These are phyloP conservation scores for Talpa occidentalis DNA, from an alignment of 2,113 vertebrate genomes.

Conservation along the genomic window DNA sequence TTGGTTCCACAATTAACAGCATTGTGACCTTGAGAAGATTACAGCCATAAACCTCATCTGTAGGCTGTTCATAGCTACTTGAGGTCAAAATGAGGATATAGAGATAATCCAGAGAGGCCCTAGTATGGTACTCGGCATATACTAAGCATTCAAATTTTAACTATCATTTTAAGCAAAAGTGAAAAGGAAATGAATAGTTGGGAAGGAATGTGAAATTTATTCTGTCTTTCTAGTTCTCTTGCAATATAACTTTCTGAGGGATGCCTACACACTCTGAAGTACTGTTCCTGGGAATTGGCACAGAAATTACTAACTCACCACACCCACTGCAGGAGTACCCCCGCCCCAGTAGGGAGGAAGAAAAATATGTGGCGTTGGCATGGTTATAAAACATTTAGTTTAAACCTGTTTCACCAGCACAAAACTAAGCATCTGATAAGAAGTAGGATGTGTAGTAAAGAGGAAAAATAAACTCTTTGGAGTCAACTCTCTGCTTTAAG, in stretches of 20 bases:
- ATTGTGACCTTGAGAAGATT: slow-evolving; percentile 21
- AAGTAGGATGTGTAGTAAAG: background rate
- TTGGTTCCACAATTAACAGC: background rate
- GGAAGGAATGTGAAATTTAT: slow-evolving; percentile 3
- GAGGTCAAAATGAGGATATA: background rate
- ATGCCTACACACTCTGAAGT: background rate
- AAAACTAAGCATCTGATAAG: slow-evolving; percentile 24
- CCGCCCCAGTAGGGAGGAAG: background rate
- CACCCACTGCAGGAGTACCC: background rate
- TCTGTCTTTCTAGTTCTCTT: background rate
- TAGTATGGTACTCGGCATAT: background rate
- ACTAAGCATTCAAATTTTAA: background rate
- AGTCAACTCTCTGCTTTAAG: background rate
- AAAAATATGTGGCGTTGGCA: background rate
- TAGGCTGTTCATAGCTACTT: background rate
- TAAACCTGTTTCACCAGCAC: background rate
- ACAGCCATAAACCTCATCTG: slow-evolving; percentile 7
- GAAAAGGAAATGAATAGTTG: background rate
- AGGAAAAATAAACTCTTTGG: background rate
- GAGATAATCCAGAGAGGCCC: background rate
- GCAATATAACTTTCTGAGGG: background rate
- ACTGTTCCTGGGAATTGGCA: background rate
- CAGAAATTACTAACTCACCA: background rate
- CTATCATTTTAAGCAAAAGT: slow-evolving; percentile 7
- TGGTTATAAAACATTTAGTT: background rate